Conservation (phyloP, 2,797 vertebrate genomes). For the Rhinophrynus dorsalis region DNA sequence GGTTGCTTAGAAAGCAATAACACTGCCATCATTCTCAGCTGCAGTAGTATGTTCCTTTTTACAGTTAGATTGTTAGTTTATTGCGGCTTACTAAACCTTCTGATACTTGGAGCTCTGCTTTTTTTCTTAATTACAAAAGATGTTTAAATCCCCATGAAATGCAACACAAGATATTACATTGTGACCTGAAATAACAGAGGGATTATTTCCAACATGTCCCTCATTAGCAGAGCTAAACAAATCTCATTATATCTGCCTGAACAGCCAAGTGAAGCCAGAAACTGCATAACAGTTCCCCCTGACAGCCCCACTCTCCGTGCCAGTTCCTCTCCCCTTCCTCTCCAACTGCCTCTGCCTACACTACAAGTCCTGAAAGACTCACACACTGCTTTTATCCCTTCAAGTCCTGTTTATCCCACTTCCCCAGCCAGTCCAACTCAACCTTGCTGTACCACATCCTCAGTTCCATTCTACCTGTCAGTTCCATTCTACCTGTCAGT, state of each 20-base stretch:
- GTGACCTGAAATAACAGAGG: slow-evolving; percentile 9
- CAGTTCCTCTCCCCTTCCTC: no score
- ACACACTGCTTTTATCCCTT: no score
- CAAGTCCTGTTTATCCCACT: no score
- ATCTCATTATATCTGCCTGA: slow-evolving; percentile 10
- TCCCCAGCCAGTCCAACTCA: no score
- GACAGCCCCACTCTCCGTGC: neutral
- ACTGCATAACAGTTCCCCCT: neutral
- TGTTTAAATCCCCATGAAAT: slow-evolving; percentile 10
- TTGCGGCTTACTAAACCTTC: neutral
- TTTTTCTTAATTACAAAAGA: slow-evolving; percentile 16
- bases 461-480: no score
- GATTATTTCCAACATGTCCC: slow-evolving; percentile 8
- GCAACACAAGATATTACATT: neutral
- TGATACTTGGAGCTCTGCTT: neutral
- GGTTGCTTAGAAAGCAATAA: no score
- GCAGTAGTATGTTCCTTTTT: no score
- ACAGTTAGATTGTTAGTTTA: neutral
- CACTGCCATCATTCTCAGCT: no score
- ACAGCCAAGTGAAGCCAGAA: neutral
- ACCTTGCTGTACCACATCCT: no score
- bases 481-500: no score
- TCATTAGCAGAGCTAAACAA: slow-evolving; percentile 19
- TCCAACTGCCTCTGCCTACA: no score
- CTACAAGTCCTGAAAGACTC: no score